Evolutionary conservation across 2,797 vertebrate genomes (phyloP).

Genomic region (Enteromius radiatus): DNA sequence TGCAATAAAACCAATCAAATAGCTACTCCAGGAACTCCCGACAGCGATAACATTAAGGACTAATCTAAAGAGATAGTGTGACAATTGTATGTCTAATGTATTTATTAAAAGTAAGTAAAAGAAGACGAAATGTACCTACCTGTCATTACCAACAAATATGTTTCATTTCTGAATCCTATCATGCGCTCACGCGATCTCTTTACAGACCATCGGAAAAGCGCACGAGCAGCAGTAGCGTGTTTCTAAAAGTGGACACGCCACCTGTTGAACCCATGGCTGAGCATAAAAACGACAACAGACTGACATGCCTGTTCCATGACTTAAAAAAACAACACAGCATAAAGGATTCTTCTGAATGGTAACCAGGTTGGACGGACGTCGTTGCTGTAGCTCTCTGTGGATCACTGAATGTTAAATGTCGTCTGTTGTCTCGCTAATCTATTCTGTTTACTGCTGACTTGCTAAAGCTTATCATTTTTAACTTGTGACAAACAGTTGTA

Average conservation of each 20-base stretch:
- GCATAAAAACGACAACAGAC: conserved; percentile 5
- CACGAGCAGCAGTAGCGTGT: neutral
- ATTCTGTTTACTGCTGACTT: conserved; percentile 16
- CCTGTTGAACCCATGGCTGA: conserved; percentile 38
- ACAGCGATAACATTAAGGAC: neutral
- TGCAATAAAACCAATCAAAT: neutral
- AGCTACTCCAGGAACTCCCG: too few relatives aligned
- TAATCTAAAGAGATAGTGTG: neutral
- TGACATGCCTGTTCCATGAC: neutral
- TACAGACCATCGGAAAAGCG: neutral
- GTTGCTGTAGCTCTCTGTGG: neutral
- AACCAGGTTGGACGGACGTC: neutral
- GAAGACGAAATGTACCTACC: neutral
- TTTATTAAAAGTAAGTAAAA: neutral
- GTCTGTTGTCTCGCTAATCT: neutral
- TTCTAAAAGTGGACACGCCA: conserved; percentile 53
- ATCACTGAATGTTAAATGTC: neutral
- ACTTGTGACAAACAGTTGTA: conserved; percentile 8
- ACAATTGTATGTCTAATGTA: neutral
- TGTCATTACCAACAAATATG: conserved; percentile 5
- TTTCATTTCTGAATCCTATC: neutral
- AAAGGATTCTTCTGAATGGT: neutral
- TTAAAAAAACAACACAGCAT: neutral
- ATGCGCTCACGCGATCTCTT: neutral
- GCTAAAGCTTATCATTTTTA: neutral